A percentile compares a stretch with the other conserved stretches of the same genome.
Conservation (phyloP, 2,888 invertebrate species). For the Agrochola macilenta region DNA sequence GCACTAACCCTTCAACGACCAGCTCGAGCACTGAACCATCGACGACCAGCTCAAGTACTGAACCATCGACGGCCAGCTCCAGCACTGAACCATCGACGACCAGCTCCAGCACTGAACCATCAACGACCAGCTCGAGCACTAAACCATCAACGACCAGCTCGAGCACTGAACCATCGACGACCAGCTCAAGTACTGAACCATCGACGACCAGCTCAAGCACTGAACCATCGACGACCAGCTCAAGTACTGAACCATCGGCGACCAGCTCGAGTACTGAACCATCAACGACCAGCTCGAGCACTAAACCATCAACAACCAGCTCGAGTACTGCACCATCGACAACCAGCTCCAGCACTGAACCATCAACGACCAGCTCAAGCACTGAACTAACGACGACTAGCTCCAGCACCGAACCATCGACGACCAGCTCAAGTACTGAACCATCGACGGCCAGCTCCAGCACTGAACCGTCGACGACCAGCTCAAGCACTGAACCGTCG, state of each 20-base stretch:
- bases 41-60: not conserved
- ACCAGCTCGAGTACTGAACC: not conserved
- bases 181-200: not conserved
- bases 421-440: not conserved
- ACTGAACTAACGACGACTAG: not conserved
- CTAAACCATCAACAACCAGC: not conserved
- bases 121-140: not conserved
- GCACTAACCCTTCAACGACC: not conserved
- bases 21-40: not conserved
- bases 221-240: not conserved
- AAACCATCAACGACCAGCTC: not conserved
- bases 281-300: not conserved
- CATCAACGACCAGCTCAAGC: not conserved
- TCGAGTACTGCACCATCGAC: not conserved
- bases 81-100: not conserved
- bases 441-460: not conserved
- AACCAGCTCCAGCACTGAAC: not conserved
- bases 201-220: not conserved
- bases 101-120: not conserved
- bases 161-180: not conserved
- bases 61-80: not conserved
- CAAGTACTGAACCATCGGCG: not conserved
- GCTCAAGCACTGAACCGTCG: not conserved
- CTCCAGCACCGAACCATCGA: not conserved
- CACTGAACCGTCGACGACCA: not conserved